Evolutionary conservation across 2,888 invertebrate species (phyloP).

Genomic region (Torymus auratus): DNA sequence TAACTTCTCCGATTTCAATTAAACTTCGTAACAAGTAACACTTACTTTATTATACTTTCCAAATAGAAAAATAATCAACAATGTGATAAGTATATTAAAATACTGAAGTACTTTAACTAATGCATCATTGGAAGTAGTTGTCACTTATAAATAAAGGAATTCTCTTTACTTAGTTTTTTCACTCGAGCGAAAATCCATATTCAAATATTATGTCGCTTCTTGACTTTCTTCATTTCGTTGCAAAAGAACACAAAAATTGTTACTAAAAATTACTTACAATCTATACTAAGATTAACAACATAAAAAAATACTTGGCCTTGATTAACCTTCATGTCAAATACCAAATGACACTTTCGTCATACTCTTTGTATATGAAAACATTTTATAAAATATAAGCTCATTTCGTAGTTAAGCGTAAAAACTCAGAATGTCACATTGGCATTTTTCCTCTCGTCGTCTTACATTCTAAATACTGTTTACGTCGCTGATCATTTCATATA

Average conservation of each 20-base stretch:
- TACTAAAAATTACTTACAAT: background rate
- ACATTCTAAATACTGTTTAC: constrained; percentile 27
- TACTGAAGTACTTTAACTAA: constrained; percentile 43
- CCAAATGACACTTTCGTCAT: constrained; percentile 1
- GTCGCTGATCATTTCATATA: background rate
- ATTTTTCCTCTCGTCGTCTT: background rate
- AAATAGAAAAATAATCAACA: constrained; percentile 53
- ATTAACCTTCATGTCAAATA: background rate
- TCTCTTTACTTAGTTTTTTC: background rate
- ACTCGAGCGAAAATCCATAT: background rate
- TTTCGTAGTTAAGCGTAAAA: constrained; percentile 42
- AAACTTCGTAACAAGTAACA: constrained; percentile 49
- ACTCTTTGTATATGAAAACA: constrained; percentile 30
- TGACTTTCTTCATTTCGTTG: background rate
- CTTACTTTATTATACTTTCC: constrained; percentile 33
- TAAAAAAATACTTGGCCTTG: constrained; percentile 26
- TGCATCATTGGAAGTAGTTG: constrained; percentile 37
- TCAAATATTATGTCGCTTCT: background rate
- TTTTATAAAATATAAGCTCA: constrained; percentile 54
- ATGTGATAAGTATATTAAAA: constrained; percentile 40
- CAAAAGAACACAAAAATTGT: constrained; percentile 26
- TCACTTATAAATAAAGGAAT: constrained; percentile 35
- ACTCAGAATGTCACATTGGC: constrained; percentile 34
- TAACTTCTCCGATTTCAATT: constrained; percentile 30
- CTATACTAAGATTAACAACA: background rate